phyloP scores from a whole-genome alignment of 2,888 invertebrate genomes.

The Meghimatium bilineatum region DNA sequence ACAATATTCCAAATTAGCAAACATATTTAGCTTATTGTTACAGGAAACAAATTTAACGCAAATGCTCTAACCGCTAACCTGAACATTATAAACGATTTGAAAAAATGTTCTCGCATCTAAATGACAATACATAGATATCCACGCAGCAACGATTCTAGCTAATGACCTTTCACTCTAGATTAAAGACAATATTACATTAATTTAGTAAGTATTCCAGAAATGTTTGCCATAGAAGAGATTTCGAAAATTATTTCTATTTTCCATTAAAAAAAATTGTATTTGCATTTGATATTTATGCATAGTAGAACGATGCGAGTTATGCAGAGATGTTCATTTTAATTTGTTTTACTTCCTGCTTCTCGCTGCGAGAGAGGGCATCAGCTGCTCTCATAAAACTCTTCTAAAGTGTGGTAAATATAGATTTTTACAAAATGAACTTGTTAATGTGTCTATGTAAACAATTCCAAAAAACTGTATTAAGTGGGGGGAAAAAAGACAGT shows the following conservation, averaged over 20 bases:
- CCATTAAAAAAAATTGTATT: background rate
- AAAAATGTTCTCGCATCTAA: too few species aligned
- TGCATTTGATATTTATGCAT: background rate
- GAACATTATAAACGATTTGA: too few species aligned
- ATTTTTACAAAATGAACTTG: background rate
- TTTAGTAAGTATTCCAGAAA: background rate
- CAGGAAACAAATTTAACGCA: too few species aligned
- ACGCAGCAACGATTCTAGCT: background rate
- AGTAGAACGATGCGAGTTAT: background rate
- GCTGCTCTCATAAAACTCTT: background rate
- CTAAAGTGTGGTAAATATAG: background rate
- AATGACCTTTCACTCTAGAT: background rate
- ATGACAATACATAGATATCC: background rate
- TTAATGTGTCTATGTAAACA: background rate
- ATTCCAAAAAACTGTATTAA: constrained; percentile 14
- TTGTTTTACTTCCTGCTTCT: background rate
- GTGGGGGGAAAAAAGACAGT: constrained; percentile 21
- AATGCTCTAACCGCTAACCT: too few species aligned
- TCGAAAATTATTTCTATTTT: background rate
- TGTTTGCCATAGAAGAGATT: background rate
- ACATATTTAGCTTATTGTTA: too few species aligned
- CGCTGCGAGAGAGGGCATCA: background rate
- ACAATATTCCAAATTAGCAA: too few species aligned
- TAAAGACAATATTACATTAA: background rate
- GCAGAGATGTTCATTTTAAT: background rate